Evolutionary conservation across 2,113 vertebrate genomes (phyloP).

Genomic region (Melierax canorus): DNA sequence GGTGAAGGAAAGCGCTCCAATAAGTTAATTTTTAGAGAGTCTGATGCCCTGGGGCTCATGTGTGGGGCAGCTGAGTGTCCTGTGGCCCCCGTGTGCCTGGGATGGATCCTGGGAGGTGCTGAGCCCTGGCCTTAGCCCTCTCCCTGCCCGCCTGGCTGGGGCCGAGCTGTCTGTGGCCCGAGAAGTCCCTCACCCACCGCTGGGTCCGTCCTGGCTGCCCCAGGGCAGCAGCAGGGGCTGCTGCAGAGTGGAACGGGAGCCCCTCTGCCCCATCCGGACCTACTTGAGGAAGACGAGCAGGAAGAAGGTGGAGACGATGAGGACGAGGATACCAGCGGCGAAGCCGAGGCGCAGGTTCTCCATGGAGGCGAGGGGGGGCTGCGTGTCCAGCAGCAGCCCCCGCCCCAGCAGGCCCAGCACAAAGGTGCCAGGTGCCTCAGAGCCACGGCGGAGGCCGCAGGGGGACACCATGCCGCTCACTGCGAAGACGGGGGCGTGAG

Average conservation of each 20-base stretch:
- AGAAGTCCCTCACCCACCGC: background rate
- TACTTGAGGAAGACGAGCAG: slow-evolving; percentile 66
- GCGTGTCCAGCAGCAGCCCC: slow-evolving; percentile 12
- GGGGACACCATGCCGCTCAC: slow-evolving; percentile 27
- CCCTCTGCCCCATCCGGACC: background rate
- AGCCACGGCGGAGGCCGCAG: background rate
- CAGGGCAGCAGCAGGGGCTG: background rate
- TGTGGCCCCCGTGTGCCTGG: fast-evolving
- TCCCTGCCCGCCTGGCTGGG: background rate
- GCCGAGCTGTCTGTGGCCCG: background rate
- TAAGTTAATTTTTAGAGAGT: background rate
- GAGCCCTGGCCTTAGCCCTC: background rate
- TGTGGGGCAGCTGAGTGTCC: background rate
- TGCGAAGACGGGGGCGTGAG: background rate
- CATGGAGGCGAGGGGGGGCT: slow-evolving; percentile 26
- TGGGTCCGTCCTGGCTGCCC: background rate
- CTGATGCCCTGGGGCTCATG: fast-evolving
- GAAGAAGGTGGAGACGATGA: slow-evolving; percentile 63
- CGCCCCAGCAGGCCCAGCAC: slow-evolving; percentile 43
- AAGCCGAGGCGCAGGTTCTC: slow-evolving; percentile 66
- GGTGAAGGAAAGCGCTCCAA: background rate
- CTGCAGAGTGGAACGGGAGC: background rate
- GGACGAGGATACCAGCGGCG: slow-evolving; percentile 57
- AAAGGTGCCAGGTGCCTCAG: background rate
- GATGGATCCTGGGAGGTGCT: background rate